Base-by-base conservation (phyloP, 1,140 invertebrate species). In the Manduca sexta region DNA sequence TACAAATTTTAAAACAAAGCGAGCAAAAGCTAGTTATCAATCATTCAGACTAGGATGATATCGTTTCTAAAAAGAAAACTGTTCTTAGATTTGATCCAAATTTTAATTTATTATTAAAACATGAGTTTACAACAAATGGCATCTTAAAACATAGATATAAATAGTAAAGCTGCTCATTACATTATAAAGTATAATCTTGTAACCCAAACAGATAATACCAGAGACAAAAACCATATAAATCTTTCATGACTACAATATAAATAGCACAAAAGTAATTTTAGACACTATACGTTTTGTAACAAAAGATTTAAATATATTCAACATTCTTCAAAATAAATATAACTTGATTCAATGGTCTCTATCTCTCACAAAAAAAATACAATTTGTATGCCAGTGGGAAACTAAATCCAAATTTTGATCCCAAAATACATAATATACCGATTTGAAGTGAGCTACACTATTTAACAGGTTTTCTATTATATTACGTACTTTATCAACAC, bases 101-200 rank as follows among this genome's bases (percentile, higher is more conserved):
- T 67, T 78, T 81, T 73, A 69, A 76, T 83, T 81, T 79, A 80
- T 70, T 84, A 74, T 74, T 80, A 79, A 80, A 82, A 82, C 80
- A 81, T 81, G 74, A 82, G 73, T 84, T 43, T 84, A 84, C 80
- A 84, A 84, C 80, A 84, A 82, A 84, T 80, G 76, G 76, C 80
- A 74, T 81, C 74, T 79, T 84, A 81, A 78, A 77, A 73, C 64
- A 71, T 45, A 29, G 12, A 29, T 74, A 82, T 67, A 79, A 82
- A 77, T 78, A 75, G 76, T 84, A 84, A 84, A 84, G 80, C 77
- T 84, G 80, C 77, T 73, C 79, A 66, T 59, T 67, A 68, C 54
- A 60, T 49, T 41, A 69, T 55, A 44, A 62, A 74, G 60, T 59
- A 55, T n/a, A 65, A 44, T 61, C 56, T 34, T 13, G 11, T 34